Evolutionary conservation across 2,888 invertebrate species (phyloP), one percentile per base, ranked within the genome.

Genomic region (Agonopterix alstromeriana): DNA sequence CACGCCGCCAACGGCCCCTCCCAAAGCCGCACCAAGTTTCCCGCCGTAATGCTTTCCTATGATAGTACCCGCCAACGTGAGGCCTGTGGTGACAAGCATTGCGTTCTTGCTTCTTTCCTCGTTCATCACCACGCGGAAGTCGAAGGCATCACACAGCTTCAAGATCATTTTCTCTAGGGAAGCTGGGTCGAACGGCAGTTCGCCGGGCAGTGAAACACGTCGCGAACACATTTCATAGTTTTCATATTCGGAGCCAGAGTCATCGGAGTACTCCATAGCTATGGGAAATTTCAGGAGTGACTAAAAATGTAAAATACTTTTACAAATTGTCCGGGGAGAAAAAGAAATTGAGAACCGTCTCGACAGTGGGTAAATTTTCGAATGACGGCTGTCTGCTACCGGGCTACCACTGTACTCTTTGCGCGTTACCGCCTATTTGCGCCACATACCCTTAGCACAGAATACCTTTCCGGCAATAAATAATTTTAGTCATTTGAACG

Each of bases 11-110:
- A 86, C 70, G 0, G 78, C 81, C 0, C 85, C 81, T 0, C 87
- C 87, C 0, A 86, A 65, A 0, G 77, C 77, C 0, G 83, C 85
- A 0, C 87, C 87, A 1, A 81, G 41, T 53, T 77, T 82, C 5
- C 87, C 87, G 9, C 82, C 87, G 54, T 77, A 83, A 57, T 82
- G 82, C 8, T 67, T 73, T 0, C 87, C 87, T 11, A 88, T 63
- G n/a, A 87, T 46, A 0, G 76, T 72, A 0, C 87, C 87, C 1
- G 83, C 84, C 9, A 87, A 17, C 0, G 83, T 68, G 8, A 87
- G 53, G 0, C 87, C 87, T 0, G 82, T 63, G 8, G 87, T 82
- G 10, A 86, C 65, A 36, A 80, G 35, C 41, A 80, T 8, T 1
- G 84, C 85, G 0, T 65, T 65, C 46, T 63, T 74, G 0, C 67